Base-by-base conservation (phyloP, 2,888 invertebrate species). In the Caenorhabditis sp. region DNA sequence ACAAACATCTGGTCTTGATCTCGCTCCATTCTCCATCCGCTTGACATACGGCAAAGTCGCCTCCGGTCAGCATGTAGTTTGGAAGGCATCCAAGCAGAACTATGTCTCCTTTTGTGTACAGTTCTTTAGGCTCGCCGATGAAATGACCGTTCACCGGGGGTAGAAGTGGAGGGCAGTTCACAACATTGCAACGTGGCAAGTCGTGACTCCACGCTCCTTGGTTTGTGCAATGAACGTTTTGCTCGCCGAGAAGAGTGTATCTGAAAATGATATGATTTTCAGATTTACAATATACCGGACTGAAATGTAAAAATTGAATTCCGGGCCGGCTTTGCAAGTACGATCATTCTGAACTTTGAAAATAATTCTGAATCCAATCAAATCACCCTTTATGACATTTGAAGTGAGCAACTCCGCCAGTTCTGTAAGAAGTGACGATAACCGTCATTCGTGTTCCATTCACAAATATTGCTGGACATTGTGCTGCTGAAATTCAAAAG, bases 11-110 rank as follows among this genome's bases (percentile, higher is more conserved):
- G 8, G 86, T 85, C 53, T 73, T 65, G 48, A 84, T 56, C 17
- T 79, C 71, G 58, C 84, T 85, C 94, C 95, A 95, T 72, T 93
- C 92, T 8, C 94, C 94, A 89, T 93, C 94, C 87, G 94, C 94
- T 90, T 94, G 94, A 90, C 95, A 95, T 22, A 94, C 94, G 56
- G 94, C 93, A 83, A 95, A 94, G n/a, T 94, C 94, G 84, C 94
- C 92, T 2, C 95, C 95, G 89, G 94, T 94, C 92, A 95, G 93
- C 92, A 95, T 94, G 90, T 93, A 94, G 84, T 94, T 94, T 8
- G 93, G 93, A 90, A 94, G 93, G 90, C 95, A 95, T 89, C 94
- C 94, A 91, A 94, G 94, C 89, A 94, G 94, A 26, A 95, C 93
- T 9, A 79, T 68, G 52, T 79, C 77, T 63, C 82, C 84, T 39